Conservation (phyloP, 2,888 invertebrate species). For the Phytoseiulus persimilis region DNA sequence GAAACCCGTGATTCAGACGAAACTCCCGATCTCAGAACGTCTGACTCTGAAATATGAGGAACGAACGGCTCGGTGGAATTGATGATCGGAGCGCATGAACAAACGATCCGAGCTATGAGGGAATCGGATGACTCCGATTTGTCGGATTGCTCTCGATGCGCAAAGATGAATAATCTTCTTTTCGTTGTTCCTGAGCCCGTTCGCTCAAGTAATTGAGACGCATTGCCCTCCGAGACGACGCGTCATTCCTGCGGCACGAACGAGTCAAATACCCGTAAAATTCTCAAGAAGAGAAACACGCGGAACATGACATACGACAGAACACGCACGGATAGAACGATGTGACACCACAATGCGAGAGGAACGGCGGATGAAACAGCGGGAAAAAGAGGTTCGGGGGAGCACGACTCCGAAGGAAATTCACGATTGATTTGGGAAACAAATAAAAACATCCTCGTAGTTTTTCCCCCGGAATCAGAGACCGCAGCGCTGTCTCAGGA, state of each 20-base stretch:
- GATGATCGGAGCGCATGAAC: background rate
- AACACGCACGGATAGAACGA: background rate
- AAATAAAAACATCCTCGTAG: background rate
- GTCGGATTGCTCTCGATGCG: background rate
- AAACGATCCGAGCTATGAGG: background rate
- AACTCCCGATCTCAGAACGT: no score
- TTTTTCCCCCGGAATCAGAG: background rate
- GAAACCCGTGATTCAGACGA: no score
- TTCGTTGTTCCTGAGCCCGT: background rate
- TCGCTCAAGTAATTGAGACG: conserved; percentile 5
- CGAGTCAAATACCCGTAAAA: background rate
- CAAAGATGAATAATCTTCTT: background rate
- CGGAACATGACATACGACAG: background rate
- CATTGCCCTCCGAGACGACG: background rate
- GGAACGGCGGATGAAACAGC: background rate
- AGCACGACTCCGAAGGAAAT: background rate
- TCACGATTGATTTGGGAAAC: background rate
- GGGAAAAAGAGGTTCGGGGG: background rate
- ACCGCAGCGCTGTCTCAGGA: background rate
- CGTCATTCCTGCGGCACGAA: background rate
- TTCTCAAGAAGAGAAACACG: background rate
- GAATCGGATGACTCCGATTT: background rate
- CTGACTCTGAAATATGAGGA: no score
- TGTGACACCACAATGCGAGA: background rate
- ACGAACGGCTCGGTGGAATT: background rate